Evolutionary conservation across 2,113 vertebrate genomes (phyloP).

Genomic region (Saccopteryx leptura): DNA sequence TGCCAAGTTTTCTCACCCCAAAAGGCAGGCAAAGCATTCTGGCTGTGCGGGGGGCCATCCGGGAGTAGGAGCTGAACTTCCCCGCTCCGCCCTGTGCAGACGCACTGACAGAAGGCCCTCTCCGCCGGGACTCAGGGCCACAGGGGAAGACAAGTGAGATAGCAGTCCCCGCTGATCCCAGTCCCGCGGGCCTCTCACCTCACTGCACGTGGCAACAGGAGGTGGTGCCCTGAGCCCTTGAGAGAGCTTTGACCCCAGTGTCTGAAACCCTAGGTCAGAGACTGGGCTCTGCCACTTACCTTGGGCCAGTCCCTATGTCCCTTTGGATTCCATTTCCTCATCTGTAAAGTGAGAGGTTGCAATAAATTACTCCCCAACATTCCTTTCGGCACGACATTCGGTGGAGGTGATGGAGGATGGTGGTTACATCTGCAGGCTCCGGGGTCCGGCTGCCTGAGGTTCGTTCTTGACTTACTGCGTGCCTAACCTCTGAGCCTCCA

Average conservation of each 20-base stretch:
- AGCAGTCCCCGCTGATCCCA: background rate
- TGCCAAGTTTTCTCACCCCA: background rate
- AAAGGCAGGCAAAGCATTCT: background rate
- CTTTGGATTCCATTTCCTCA: background rate
- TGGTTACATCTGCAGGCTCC: background rate
- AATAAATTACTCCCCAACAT: background rate
- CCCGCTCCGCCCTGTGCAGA: background rate
- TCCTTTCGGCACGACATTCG: background rate
- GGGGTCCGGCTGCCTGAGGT: background rate
- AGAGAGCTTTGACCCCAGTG: background rate
- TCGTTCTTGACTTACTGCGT: too few species aligned
- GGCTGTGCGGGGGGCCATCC: background rate
- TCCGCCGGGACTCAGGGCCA: too few species aligned
- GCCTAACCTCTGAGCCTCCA: background rate
- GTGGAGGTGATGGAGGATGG: background rate
- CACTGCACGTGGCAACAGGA: background rate
- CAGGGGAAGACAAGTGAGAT: background rate
- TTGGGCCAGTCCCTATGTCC: background rate
- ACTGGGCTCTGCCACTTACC: background rate
- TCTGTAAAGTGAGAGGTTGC: background rate
- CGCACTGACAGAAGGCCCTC: background rate
- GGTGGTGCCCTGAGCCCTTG: background rate
- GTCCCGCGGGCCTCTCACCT: background rate
- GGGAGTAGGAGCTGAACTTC: background rate
- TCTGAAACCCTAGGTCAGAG: constrained; percentile 11